Percentiles rank a stretch among this genome's conserved stretches.
Conservation (phyloP, 92 coral and sea anemone genomes). For the Palythoa grandis region DNA sequence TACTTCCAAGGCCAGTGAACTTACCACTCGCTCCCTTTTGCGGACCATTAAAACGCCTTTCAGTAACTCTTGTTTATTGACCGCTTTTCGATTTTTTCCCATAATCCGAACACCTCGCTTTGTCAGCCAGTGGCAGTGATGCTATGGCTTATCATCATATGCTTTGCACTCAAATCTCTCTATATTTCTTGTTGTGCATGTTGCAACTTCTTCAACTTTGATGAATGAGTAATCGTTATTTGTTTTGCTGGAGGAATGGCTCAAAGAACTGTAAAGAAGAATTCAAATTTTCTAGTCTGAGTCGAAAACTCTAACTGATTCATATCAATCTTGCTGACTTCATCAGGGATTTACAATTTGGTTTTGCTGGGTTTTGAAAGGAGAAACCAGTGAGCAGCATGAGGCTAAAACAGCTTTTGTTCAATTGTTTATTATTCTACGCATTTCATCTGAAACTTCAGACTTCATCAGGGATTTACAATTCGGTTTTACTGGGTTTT, state of each 20-base stretch:
- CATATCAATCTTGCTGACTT: too few species aligned
- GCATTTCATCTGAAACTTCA: too few species aligned
- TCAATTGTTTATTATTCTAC: too few species aligned
- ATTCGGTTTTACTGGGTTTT: too few species aligned
- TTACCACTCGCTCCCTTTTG: conserved; percentile 18
- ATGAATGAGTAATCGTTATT: conserved; percentile 2
- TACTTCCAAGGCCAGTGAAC: conserved; percentile 12
- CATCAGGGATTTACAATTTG: too few species aligned
- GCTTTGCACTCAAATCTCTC: conserved; percentile 7
- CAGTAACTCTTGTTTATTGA: not conserved
- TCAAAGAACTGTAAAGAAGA: conserved; percentile 11
- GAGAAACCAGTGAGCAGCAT: too few species aligned
- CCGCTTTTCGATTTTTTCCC: conserved; percentile 16
- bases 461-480: too few species aligned
- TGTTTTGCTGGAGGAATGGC: conserved; percentile 6
- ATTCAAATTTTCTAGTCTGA: not conserved
- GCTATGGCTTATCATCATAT: not conserved
- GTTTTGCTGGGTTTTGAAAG: too few species aligned
- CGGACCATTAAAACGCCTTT: conserved; percentile 22
- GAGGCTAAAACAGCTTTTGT: too few species aligned
- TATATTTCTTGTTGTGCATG: conserved; percentile 11
- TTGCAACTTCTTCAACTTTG: conserved; percentile 7
- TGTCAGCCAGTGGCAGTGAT: not conserved
- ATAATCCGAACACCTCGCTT: conserved; percentile 7
- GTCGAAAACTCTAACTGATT: too few species aligned